Base-by-base conservation (phyloP, 2,888 invertebrate species). In the Eupithecia subfuscata region DNA sequence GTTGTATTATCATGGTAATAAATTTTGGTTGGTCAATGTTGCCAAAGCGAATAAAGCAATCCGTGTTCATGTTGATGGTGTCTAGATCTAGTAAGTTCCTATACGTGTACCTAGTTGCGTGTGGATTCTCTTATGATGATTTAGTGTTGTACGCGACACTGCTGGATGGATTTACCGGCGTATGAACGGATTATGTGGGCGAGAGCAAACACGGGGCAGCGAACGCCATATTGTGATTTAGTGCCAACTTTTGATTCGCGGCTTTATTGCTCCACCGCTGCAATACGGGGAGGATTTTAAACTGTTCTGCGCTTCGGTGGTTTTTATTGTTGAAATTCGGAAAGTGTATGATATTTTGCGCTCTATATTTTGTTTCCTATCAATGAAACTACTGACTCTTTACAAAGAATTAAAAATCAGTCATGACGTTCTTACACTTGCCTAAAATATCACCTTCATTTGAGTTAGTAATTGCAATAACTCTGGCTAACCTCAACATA, bases 141-240 rank as follows among this genome's bases (percentile, higher is more conserved):
- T 94, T 95, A 95, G 91, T 90, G 86, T 83, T 85, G 91, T 87
- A 84, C 90, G 91, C 92, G 92, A 93, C 94, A 92, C 87, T 88
- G 89, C 83, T 88, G 91, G 94, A 95, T 93, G 94, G 94, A 95
- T 95, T 95, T 95, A 95, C 93, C 88, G 94, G 88, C 92, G 90
- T 90, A 93, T 91, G 92, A 94, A 93, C 92, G 94, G 94, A 94
- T 95, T 95, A 95, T 93, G 94, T 95, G 94, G 94, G 94, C 94
- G 94, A 94, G 91, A 89, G 94, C 94, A 95, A 95, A 95, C 94
- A 94, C 91, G 92, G 91, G 92, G 91, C 92, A 91, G 90, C 90
- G 91, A 88, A 89, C 94, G 92, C 93, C 92, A 91, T 93, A 93
- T 94, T 93, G 92, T 92, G 91, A 94, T 92, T 92, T 95, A 94